Conservation (phyloP, 2,113 vertebrate species). For the Aegithalos caudatus region DNA sequence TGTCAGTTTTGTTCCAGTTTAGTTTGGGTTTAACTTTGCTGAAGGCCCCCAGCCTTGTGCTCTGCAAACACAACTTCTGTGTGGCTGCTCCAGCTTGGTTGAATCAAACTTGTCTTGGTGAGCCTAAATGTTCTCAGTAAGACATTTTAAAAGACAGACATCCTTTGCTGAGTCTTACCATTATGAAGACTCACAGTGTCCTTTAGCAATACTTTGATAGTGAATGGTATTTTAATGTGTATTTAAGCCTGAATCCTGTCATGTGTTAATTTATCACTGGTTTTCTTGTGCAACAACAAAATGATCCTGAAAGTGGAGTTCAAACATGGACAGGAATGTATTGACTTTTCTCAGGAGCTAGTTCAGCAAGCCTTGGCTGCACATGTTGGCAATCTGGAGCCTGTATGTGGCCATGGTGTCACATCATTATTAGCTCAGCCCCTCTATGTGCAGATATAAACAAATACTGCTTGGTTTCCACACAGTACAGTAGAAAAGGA, state of each 20-base stretch:
- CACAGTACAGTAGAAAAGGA: not conserved
- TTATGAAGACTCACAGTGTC: not conserved
- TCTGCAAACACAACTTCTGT: not conserved
- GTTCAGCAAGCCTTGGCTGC: not conserved
- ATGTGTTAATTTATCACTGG: not conserved
- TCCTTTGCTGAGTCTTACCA: not conserved
- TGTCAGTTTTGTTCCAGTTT: not conserved
- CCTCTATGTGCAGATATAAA: not conserved
- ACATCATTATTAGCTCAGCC: not conserved
- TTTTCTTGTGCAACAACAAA: not conserved
- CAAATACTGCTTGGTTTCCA: not conserved
- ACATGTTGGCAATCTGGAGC: not conserved
- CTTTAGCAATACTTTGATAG: not conserved
- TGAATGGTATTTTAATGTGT: not conserved
- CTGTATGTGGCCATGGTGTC: not conserved
- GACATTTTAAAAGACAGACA: not conserved
- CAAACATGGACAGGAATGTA: not conserved
- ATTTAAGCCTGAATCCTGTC: not conserved
- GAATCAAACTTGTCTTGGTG: not conserved
- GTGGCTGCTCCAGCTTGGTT: not conserved
- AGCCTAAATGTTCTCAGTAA: not conserved
- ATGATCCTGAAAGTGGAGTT: not conserved
- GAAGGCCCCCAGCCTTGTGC: not conserved
- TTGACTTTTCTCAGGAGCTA: not conserved
- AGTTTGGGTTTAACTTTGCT: not conserved